These are phyloP conservation scores for Cervus canadensis DNA, from an alignment of 2,113 vertebrate species.

Conservation along the genomic window DNA sequence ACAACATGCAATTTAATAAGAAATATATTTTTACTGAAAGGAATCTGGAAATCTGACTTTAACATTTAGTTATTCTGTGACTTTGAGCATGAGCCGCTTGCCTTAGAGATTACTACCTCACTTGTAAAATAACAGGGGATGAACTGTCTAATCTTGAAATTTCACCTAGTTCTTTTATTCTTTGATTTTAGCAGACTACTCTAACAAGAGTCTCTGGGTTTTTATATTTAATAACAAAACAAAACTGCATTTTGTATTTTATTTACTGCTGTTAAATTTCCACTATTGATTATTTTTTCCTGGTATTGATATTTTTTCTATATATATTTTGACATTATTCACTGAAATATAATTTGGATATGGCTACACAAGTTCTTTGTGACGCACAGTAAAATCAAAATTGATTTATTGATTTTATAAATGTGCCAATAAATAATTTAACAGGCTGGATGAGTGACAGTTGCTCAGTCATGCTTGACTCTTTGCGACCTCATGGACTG, in stretches of 20 bases:
- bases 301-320: neutral
- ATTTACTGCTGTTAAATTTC: slow-evolving; percentile 12
- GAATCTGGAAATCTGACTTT: neutral
- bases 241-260: neutral
- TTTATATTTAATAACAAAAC: neutral
- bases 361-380: neutral
- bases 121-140: neutral
- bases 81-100: neutral
- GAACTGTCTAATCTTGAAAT: neutral
- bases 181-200: neutral
- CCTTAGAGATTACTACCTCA: neutral
- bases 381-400: neutral
- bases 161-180: neutral
- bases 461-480: neutral
- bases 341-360: neutral
- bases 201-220: neutral
- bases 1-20: neutral
- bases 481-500: rapidly evolving
- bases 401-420: neutral
- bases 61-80: neutral
- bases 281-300: neutral
- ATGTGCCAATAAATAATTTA: neutral
- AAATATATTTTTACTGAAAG: neutral
- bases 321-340: neutral
- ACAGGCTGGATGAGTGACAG: neutral